phyloP scores from a whole-genome alignment of 1,140 invertebrate genomes.

The Mactra quadrangularis region DNA sequence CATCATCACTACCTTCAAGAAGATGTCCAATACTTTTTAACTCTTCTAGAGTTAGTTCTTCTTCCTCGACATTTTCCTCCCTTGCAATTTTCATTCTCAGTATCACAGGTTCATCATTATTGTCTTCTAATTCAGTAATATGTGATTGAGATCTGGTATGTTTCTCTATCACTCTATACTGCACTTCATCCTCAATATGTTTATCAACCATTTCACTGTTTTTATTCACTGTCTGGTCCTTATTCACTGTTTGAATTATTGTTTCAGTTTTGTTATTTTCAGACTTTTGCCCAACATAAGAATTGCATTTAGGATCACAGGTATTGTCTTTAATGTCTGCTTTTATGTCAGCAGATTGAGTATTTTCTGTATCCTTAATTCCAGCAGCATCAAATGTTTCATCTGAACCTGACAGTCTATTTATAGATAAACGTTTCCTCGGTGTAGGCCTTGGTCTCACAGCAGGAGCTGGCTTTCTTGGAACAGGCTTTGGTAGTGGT shows the following conservation, averaged over 20 bases:
- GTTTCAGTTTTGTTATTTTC: too few relatives aligned
- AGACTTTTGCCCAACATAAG: too few relatives aligned
- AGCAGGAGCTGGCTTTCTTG: neutral
- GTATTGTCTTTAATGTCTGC: neutral
- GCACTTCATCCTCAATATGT: constrained; percentile 10
- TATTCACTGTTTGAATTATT: neutral
- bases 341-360: neutral
- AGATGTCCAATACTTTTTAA: constrained; percentile 24
- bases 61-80: constrained; percentile 13
- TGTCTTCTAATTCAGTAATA: constrained; percentile 30
- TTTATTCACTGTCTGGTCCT: neutral
- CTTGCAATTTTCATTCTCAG: constrained; percentile 27
- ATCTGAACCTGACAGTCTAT: constrained; percentile 37
- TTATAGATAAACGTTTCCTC: constrained; percentile 49
- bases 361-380: neutral
- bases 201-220: neutral
- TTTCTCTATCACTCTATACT: constrained; percentile 48
- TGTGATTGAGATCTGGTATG: constrained; percentile 32
- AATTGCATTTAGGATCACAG: too few relatives aligned
- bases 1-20: constrained; percentile 22
- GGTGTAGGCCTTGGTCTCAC: constrained; percentile 44
- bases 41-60: constrained; percentile 20
- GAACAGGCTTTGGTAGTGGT: constrained; percentile 22
- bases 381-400: constrained; percentile 6
- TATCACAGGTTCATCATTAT: constrained; percentile 25